These are phyloP conservation scores for Eospalax fontanierii DNA, from an alignment of 2,797 vertebrate genomes.

Conservation along the genomic window DNA sequence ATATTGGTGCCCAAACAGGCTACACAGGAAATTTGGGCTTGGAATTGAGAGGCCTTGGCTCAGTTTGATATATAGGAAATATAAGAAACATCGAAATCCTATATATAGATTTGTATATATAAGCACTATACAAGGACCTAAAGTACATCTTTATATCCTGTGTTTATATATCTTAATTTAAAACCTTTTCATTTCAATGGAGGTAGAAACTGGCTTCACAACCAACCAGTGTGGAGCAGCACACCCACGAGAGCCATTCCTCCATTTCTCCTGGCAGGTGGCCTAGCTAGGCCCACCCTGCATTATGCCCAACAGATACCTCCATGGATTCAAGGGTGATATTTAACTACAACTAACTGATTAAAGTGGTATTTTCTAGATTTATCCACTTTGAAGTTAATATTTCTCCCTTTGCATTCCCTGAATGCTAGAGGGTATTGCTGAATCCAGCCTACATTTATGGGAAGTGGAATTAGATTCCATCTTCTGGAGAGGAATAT, in stretches of 20 bases:
- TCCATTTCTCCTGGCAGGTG: too few species aligned
- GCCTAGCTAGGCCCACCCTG: too few species aligned
- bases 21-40: constrained; percentile 75
- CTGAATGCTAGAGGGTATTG: background rate
- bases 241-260: too few species aligned
- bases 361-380: background rate
- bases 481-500: background rate
- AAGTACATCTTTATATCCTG: constrained; percentile 91
- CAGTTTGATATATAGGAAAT: constrained; percentile 87
- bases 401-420: background rate
- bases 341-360: background rate
- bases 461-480: background rate
- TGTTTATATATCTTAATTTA: constrained; percentile 93
- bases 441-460: background rate
- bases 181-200: constrained; percentile 89
- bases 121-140: constrained; percentile 85
- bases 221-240: too few species aligned
- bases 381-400: background rate
- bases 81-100: constrained; percentile 89
- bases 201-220: too few species aligned
- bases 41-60: constrained; percentile 73
- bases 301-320: too few species aligned
- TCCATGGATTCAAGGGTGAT: background rate
- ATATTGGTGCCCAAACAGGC: too few species aligned
- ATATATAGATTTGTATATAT: constrained; percentile 91